Conservation (phyloP, 2,113 vertebrate genomes). For the Pampusana beccarii region DNA sequence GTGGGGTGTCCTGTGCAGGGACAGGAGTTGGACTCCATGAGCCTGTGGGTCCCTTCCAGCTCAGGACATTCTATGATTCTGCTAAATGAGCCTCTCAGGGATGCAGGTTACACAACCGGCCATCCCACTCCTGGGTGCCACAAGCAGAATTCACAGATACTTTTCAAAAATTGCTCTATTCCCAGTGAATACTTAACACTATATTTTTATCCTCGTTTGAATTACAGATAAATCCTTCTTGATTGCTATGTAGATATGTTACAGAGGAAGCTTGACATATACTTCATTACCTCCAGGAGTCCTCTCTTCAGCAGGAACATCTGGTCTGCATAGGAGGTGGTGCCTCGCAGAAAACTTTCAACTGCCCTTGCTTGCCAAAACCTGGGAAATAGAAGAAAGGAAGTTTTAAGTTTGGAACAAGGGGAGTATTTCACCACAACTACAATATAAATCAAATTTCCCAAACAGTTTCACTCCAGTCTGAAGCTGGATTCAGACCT, state of each 20-base stretch:
- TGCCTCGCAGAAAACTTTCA: slow-evolving; percentile 96
- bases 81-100: neutral
- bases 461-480: neutral
- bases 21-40: no score
- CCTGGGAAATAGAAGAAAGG: slow-evolving; percentile 68
- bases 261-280: neutral
- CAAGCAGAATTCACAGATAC: neutral
- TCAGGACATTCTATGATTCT: neutral
- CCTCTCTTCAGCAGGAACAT: slow-evolving; percentile 98
- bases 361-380: slow-evolving; percentile 99
- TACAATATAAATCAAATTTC: neutral
- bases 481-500: neutral
- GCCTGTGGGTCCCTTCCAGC: no score
- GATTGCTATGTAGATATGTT: neutral
- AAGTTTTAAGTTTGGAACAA: neutral
- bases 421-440: neutral
- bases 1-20: no score
- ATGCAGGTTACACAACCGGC: neutral
- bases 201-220: neutral
- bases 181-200: neutral
- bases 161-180: neutral
- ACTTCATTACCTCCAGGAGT: slow-evolving; percentile 87
- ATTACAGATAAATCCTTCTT: neutral
- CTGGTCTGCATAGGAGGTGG: slow-evolving; percentile 98
- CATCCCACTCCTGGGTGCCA: neutral